phyloP scores from a whole-genome alignment of 2,797 vertebrate species.

The Alcedo atthis region DNA sequence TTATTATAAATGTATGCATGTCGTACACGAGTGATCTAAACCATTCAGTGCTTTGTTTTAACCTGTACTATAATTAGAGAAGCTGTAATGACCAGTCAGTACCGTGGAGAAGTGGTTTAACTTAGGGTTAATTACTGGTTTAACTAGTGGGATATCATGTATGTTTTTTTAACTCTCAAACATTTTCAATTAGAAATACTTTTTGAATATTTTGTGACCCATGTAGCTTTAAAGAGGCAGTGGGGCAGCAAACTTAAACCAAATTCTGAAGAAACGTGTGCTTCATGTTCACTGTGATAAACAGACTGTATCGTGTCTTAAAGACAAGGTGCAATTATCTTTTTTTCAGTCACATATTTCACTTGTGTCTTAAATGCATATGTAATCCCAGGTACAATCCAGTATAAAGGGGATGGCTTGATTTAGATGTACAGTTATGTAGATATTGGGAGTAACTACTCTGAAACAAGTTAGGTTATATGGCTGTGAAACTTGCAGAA shows the following conservation, averaged over 20 bases:
- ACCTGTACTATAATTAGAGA: not conserved
- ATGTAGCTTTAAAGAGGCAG: not conserved
- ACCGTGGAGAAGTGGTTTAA: not conserved
- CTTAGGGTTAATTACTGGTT: not conserved
- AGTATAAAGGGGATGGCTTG: not conserved
- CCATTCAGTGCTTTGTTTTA: not conserved
- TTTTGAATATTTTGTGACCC: not conserved
- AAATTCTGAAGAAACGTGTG: conserved; percentile 13
- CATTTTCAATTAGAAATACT: not conserved
- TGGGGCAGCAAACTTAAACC: not conserved
- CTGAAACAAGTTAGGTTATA: not conserved
- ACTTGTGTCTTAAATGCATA: not conserved
- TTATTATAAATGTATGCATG: not conserved
- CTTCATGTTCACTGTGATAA: not conserved
- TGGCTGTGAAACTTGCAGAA: not conserved
- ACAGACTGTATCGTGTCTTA: not conserved
- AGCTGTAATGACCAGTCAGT: not conserved
- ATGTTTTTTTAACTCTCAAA: not conserved
- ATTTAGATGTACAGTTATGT: not conserved
- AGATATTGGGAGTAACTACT: not conserved
- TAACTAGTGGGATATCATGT: not conserved
- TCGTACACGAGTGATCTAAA: not conserved
- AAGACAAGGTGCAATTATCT: not conserved
- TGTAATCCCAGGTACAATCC: not conserved
- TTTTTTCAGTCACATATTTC: conserved; percentile 50